These are phyloP conservation scores for Cricetomys ansorgei DNA, from an alignment of 2,113 vertebrate species.

Conservation along the genomic window DNA sequence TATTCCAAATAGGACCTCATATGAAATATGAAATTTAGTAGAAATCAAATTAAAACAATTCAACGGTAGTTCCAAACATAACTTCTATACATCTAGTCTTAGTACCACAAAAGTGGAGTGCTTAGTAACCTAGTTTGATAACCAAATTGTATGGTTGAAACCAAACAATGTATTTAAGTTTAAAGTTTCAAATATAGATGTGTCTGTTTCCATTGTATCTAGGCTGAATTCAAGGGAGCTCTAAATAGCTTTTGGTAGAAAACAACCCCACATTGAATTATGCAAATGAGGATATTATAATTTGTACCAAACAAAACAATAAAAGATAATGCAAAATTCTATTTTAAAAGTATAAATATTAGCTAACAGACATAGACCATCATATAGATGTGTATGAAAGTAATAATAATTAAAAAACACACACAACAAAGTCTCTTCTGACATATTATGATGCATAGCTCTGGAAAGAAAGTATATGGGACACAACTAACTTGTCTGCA, in stretches of 20 bases:
- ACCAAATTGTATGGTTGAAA: not conserved
- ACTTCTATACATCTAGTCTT: not conserved
- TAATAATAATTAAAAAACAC: conserved; percentile 6
- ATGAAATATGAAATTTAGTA: conserved; percentile 52
- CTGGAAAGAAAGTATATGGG: conserved; percentile 6
- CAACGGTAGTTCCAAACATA: not conserved
- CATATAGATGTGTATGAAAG: not conserved
- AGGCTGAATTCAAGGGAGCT: conserved; percentile 27
- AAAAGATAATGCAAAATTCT: conserved; percentile 12
- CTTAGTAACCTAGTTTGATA: not conserved
- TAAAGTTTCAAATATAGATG: not conserved
- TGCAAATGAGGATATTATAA: conserved; percentile 40
- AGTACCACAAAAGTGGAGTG: conserved; percentile 10
- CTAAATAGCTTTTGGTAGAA: conserved; percentile 36
- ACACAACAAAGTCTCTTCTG: not conserved
- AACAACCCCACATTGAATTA: not conserved
- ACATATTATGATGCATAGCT: not conserved
- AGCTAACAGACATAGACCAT: not conserved
- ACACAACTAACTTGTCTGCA: conserved; percentile 93
- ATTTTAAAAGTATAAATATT: not conserved
- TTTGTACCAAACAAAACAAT: conserved; percentile 21
- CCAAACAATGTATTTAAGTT: not conserved
- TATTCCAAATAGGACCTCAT: conserved; percentile 15
- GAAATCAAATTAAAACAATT: conserved; percentile 12
- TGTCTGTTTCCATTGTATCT: conserved; percentile 2